A percentile compares a stretch with the other conserved stretches of the same genome.
Evolutionary conservation across 2,113 vertebrate genomes (phyloP).

Genomic region (Ophthalmolycus amberensis): DNA sequence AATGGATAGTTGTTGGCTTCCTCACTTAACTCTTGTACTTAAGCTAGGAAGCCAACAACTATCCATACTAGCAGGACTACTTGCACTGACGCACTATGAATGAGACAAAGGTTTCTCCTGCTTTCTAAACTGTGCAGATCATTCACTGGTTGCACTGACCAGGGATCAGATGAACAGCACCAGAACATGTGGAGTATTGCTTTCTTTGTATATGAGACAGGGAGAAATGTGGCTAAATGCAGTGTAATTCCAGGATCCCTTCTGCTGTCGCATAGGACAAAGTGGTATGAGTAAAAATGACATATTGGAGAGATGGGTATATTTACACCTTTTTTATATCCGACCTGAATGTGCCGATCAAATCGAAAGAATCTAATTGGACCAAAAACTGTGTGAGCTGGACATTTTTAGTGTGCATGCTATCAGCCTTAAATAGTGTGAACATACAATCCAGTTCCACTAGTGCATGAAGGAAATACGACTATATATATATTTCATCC

Average conservation of each 20-base stretch:
- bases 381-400: background rate
- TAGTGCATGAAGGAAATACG: background rate
- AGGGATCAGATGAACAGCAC: background rate
- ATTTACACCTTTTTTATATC: background rate
- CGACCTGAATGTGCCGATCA: background rate
- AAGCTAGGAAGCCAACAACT: background rate
- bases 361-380: background rate
- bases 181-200: background rate
- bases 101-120: background rate
- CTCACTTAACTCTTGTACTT: background rate
- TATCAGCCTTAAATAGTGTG: background rate
- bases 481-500: no score
- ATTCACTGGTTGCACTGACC: background rate
- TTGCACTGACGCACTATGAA: background rate
- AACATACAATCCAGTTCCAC: background rate
- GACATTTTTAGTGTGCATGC: background rate
- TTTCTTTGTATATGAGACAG: background rate
- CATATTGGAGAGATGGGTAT: background rate
- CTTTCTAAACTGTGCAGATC: background rate
- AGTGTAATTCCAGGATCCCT: background rate
- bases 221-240: background rate
- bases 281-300: background rate
- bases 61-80: background rate
- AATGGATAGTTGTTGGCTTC: background rate
- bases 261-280: background rate